phyloP scores from a whole-genome alignment of 2,888 invertebrate genomes.

The Ochropleura leucogaster region DNA sequence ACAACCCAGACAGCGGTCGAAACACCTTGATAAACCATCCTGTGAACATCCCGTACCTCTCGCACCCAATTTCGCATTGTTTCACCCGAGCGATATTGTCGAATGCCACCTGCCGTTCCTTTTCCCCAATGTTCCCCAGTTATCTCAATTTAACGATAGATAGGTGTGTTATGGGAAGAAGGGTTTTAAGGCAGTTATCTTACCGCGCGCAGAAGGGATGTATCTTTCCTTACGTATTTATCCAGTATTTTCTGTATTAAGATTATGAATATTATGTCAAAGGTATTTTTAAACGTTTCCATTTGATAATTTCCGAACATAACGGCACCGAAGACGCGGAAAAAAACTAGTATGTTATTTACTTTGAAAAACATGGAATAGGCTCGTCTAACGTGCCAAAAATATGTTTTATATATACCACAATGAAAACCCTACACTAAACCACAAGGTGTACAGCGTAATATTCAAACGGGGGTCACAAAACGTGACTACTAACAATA shows the following conservation, averaged over 20 bases:
- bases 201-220: slow-evolving; percentile 28
- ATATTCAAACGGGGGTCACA: slow-evolving; percentile 52
- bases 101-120: slow-evolving; percentile 64
- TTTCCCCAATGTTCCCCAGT: slow-evolving; percentile 64
- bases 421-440: slow-evolving; percentile 30
- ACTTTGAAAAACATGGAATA: background rate
- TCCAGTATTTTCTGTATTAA: no score
- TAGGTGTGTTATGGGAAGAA: slow-evolving; percentile 67
- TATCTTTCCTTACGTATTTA: background rate
- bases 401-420: slow-evolving; percentile 13
- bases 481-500: slow-evolving; percentile 65
- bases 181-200: slow-evolving; percentile 29
- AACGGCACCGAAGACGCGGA: no score
- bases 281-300: no score
- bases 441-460: slow-evolving; percentile 42
- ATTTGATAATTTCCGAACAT: no score
- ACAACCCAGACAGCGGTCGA: slow-evolving; percentile 62
- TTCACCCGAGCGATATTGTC: slow-evolving; percentile 65
- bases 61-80: slow-evolving; percentile 62
- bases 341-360: no score
- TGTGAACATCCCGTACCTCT: slow-evolving; percentile 54
- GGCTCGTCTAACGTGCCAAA: background rate
- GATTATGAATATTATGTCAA: no score
- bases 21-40: slow-evolving; percentile 68
- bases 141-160: slow-evolving; percentile 69